phyloP scores from a whole-genome alignment of 2,113 vertebrate genomes.

The Pseudorectes ferrugineus region DNA sequence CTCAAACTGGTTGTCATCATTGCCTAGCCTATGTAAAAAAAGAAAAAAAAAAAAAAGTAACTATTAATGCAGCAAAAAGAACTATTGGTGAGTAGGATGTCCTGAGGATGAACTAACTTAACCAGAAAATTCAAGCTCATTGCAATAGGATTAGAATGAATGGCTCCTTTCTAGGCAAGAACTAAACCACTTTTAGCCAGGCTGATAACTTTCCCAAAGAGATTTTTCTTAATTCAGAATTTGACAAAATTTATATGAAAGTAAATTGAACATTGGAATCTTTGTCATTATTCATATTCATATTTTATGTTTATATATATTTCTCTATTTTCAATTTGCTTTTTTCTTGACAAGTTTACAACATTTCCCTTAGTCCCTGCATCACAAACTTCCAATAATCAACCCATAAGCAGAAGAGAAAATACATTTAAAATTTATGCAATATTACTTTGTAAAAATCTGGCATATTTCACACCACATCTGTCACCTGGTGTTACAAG shows the following conservation, averaged over 20 bases:
- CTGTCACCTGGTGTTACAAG: not conserved
- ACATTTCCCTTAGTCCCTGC: not conserved
- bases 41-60: not conserved
- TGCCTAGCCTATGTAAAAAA: constrained; percentile 73
- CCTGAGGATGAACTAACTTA: not conserved
- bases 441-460: not conserved
- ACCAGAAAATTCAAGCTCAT: not conserved
- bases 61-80: not conserved
- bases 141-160: not conserved
- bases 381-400: not conserved
- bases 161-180: not conserved
- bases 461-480: not conserved
- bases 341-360: not conserved
- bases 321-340: not conserved
- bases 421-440: not conserved
- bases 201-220: not conserved
- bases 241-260: not conserved
- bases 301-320: not conserved
- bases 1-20: constrained; percentile 80
- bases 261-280: not conserved
- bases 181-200: not conserved
- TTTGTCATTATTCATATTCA: not conserved
- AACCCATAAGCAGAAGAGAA: not conserved
- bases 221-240: not conserved
- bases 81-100: not conserved